These are phyloP conservation scores for Bactericera cockerelli DNA, from an alignment of 1,140 invertebrate genomes.

Conservation along the genomic window DNA sequence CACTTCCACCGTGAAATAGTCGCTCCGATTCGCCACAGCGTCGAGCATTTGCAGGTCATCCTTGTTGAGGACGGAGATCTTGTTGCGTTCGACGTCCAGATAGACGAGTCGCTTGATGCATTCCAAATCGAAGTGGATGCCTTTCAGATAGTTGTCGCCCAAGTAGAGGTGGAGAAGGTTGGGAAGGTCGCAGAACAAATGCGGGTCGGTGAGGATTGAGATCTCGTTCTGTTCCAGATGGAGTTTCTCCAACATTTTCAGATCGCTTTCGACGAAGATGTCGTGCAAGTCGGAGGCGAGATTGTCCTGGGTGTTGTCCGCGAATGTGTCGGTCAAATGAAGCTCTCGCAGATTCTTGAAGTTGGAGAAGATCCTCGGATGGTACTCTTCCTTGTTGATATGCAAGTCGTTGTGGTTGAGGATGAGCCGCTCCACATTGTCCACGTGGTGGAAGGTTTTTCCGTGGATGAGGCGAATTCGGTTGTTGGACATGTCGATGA, in stretches of 20 bases:
- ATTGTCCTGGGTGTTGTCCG: conserved; percentile 42
- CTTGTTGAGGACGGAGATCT: conserved; percentile 40
- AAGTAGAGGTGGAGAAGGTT: conserved; percentile 49
- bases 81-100: conserved; percentile 53
- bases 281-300: conserved; percentile 48
- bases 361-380: conserved; percentile 62
- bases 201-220: conserved; percentile 41
- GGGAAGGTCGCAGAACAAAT: conserved; percentile 53
- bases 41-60: conserved; percentile 43
- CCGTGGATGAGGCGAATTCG: conserved; percentile 55
- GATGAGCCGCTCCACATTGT: conserved; percentile 49
- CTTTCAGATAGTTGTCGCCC: conserved; percentile 42
- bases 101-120: conserved; percentile 49
- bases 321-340: conserved; percentile 60
- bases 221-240: conserved; percentile 70
- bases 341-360: conserved; percentile 53
- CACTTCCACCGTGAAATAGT: conserved; percentile 46
- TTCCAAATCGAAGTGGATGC: conserved; percentile 46
- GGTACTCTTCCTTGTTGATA: conserved; percentile 38
- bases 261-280: conserved; percentile 53
- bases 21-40: conserved; percentile 34
- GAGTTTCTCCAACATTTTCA: conserved; percentile 48
- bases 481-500: conserved; percentile 64
- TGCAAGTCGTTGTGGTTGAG: conserved; percentile 54
- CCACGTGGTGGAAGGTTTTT: conserved; percentile 59